These are phyloP conservation scores for Donacobius atricapilla DNA, from an alignment of 2,113 vertebrate genomes.

Conservation along the genomic window DNA sequence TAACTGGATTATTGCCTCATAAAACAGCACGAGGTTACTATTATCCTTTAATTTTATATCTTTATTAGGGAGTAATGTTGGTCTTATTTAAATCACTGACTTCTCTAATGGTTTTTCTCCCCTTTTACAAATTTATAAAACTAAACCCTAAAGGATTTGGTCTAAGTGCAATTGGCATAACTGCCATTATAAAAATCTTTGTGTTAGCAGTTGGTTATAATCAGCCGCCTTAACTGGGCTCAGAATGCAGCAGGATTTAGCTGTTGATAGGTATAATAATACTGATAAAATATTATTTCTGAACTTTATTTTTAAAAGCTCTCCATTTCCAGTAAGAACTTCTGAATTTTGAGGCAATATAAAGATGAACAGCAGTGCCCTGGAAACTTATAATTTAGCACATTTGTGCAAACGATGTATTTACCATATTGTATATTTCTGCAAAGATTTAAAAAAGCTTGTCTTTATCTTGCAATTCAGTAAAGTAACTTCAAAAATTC, in stretches of 20 bases:
- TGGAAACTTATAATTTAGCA: background rate
- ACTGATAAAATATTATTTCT: background rate
- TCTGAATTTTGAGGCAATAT: background rate
- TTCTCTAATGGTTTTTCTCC: slow-evolving; percentile 62
- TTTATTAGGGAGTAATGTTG: slow-evolving; percentile 69
- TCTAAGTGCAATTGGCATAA: slow-evolving; percentile 51
- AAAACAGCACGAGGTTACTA: slow-evolving; percentile 72
- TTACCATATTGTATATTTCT: background rate
- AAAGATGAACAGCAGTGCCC: background rate
- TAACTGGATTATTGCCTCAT: slow-evolving; percentile 67
- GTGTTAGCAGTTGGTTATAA: slow-evolving; percentile 53
- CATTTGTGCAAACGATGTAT: background rate
- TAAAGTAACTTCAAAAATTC: background rate
- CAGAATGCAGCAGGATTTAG: slow-evolving; percentile 26
- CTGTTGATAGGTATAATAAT: slow-evolving; percentile 32
- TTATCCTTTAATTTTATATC: slow-evolving; percentile 76
- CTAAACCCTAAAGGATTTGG: slow-evolving; percentile 63
- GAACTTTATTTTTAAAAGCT: background rate
- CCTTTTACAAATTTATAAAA: slow-evolving; percentile 68
- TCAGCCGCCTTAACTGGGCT: slow-evolving; percentile 44
- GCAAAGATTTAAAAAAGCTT: background rate
- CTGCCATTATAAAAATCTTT: slow-evolving; percentile 63
- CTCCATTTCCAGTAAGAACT: background rate
- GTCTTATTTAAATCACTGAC: slow-evolving; percentile 63
- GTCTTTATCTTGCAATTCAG: background rate